Evolutionary conservation across 2,888 invertebrate species (phyloP).

Genomic region (Rotaria magnacalcarata): DNA sequence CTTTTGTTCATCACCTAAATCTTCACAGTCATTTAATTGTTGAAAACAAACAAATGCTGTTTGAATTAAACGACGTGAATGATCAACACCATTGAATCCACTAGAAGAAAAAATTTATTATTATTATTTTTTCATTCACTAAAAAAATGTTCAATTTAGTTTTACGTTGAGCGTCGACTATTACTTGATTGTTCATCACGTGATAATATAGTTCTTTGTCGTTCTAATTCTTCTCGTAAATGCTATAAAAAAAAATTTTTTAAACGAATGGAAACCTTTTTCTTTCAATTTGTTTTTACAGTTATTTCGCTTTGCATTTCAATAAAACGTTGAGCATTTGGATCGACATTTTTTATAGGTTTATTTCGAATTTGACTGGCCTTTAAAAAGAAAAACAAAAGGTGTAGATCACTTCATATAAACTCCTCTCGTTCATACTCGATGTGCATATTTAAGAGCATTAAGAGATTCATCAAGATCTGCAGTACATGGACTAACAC

Average conservation of each 20-base stretch:
- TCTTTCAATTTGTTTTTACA: constrained; percentile 48
- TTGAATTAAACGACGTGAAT: constrained; percentile 30
- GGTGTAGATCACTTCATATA: background rate
- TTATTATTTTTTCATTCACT: background rate
- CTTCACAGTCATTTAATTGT: constrained; percentile 13
- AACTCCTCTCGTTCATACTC: constrained; percentile 51
- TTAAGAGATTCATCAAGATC: constrained; percentile 59
- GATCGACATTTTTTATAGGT: constrained; percentile 57
- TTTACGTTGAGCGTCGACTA: background rate
- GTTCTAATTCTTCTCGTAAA: constrained; percentile 54
- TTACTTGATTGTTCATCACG: background rate
- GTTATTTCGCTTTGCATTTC: constrained; percentile 60
- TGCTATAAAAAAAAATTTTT: constrained; percentile 48
- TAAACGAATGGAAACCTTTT: background rate
- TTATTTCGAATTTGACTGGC: constrained; percentile 57
- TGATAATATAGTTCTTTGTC: constrained; percentile 52
- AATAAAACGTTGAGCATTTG: constrained; percentile 55
- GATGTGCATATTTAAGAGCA: constrained; percentile 59
- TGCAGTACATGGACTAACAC: constrained; percentile 56
- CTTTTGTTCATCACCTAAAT: constrained; percentile 9
- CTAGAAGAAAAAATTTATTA: background rate
- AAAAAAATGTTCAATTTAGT: background rate
- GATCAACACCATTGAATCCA: background rate
- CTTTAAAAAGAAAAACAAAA: constrained; percentile 48
- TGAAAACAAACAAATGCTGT: constrained; percentile 36